Percentiles rank a stretch among this genome's conserved stretches.
Evolutionary conservation across 2,113 vertebrate genomes (phyloP).

Genomic region (Gopherus flavomarginatus): DNA sequence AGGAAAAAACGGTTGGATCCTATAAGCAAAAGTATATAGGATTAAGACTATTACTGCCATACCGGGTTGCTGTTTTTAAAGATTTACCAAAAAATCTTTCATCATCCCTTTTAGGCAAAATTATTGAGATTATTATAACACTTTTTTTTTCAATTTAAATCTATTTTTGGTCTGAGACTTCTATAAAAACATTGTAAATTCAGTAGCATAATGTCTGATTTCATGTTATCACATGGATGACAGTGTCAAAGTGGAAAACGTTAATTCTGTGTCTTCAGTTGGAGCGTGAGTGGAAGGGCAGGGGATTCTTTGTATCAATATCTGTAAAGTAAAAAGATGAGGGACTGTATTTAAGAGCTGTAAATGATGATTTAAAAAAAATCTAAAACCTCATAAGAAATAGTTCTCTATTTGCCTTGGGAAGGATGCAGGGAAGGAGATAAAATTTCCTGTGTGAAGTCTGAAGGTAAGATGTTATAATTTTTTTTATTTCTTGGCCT

Average conservation of each 20-base stretch:
- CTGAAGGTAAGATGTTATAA: not conserved
- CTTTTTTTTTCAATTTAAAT: not conserved
- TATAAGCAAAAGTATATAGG: not conserved
- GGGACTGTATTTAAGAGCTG: not conserved
- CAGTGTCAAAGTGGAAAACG: not conserved
- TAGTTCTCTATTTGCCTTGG: not conserved
- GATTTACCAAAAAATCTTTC: conserved; percentile 3
- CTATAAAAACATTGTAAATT: not conserved
- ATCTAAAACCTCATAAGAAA: not conserved
- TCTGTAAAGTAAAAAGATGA: not conserved
- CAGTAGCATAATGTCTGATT: not conserved
- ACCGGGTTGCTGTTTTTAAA: not conserved
- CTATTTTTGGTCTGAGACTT: not conserved
- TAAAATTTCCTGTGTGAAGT: not conserved
- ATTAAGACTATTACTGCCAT: conserved; percentile 17
- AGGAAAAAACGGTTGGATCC: conserved; percentile 32
- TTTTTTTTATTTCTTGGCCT: not conserved
- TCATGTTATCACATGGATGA: not conserved
- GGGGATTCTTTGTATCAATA: not conserved
- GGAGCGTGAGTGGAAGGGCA: not conserved
- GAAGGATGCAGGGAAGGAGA: not conserved
- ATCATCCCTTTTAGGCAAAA: not conserved
- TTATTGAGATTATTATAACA: not conserved
- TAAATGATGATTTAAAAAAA: not conserved
- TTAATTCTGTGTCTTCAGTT: not conserved